Conservation (phyloP, 53 echinoderm and acorn worm species). For the Echinarachnius parma region DNA sequence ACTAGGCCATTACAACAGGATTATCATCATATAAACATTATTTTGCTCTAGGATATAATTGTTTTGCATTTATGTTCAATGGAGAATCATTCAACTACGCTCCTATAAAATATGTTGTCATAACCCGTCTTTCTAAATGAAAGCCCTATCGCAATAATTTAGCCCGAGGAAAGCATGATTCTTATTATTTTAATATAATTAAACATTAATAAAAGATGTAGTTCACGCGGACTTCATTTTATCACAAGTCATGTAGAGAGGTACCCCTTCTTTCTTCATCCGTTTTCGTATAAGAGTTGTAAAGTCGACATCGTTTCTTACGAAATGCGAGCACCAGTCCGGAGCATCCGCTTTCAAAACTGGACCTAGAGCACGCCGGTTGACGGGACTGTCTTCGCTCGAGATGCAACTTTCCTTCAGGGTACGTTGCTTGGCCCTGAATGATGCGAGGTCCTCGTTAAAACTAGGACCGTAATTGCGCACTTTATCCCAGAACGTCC, state of each 20-base stretch:
- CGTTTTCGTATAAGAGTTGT: constrained; percentile 17
- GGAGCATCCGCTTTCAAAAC: not conserved
- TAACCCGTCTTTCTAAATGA: too few relatives aligned
- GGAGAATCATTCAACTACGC: too few relatives aligned
- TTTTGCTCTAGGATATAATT: too few relatives aligned
- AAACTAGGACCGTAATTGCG: constrained; percentile 48
- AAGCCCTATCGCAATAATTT: too few relatives aligned
- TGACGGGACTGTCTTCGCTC: not conserved
- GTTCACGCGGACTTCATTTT: too few relatives aligned
- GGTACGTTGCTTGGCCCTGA: constrained; percentile 6
- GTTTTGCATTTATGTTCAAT: too few relatives aligned
- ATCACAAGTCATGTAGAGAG: constrained; percentile 14
- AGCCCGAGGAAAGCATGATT: too few relatives aligned
- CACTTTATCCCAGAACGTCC: constrained; percentile 57
- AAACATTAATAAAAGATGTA: too few relatives aligned
- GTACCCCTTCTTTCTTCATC: constrained; percentile 33
- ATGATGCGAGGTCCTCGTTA: constrained; percentile 34
- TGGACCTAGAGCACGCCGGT: not conserved
- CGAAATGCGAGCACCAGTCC: constrained; percentile 13
- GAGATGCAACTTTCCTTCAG: constrained; percentile 1
- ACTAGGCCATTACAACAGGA: too few relatives aligned
- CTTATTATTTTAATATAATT: too few relatives aligned
- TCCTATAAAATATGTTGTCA: too few relatives aligned
- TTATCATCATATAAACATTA: too few relatives aligned
- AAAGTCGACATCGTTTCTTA: constrained; percentile 13